Conservation (phyloP, 2,797 vertebrate genomes). For the Fistularia tabacaria region DNA sequence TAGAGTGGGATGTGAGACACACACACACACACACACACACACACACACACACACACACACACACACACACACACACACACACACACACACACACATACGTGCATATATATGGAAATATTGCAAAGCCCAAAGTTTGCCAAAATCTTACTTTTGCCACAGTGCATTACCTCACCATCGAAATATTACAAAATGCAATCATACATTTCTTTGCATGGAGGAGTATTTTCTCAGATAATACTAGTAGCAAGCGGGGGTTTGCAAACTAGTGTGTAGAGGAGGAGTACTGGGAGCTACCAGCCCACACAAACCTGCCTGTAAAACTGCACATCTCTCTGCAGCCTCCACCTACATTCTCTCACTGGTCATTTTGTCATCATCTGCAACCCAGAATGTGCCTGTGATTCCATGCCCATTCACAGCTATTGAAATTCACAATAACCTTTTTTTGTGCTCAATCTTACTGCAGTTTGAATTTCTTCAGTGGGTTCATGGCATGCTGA, state of each 20-base stretch:
- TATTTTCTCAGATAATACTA: too few species aligned
- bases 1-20: too few species aligned
- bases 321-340: conserved; percentile 47
- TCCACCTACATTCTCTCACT: conserved; percentile 61
- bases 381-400: conserved; percentile 38
- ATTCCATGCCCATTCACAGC: conserved; percentile 28
- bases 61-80: too few species aligned
- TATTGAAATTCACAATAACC: conserved; percentile 21
- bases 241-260: conserved; percentile 58
- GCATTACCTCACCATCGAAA: conserved; percentile 4
- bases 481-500: conserved; percentile 1
- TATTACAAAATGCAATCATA: too few species aligned
- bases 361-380: conserved; percentile 60
- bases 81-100: too few species aligned
- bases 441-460: conserved; percentile 1
- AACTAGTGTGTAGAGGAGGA: conserved; percentile 58
- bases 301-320: conserved; percentile 60
- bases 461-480: conserved; percentile 21
- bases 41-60: too few species aligned
- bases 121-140: too few species aligned
- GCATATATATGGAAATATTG: too few species aligned
- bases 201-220: too few species aligned
- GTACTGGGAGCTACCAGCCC: conserved; percentile 66
- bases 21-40: conserved; percentile 6
- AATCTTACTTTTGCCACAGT: neutral